Evolutionary conservation across 2,888 invertebrate species (phyloP).

Genomic region (Tachina grossa): DNA sequence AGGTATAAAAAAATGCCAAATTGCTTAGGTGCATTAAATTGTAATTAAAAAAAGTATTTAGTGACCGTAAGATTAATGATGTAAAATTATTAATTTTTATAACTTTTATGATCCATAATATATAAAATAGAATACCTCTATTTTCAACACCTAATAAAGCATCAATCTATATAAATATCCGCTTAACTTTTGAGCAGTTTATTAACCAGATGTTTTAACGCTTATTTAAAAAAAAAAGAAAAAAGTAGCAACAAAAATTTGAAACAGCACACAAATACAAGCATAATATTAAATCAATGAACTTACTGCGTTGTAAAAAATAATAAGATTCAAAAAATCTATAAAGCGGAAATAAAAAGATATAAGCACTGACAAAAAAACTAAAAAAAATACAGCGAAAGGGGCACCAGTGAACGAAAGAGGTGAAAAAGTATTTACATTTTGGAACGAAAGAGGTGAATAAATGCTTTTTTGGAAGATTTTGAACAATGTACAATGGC

Average conservation of each 20-base stretch:
- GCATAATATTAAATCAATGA: slow-evolving; percentile 32
- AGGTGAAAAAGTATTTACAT: background rate
- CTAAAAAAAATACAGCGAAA: no score
- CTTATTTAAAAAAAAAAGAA: background rate
- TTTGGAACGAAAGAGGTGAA: no score
- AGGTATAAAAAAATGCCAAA: no score
- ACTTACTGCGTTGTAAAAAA: slow-evolving; percentile 61
- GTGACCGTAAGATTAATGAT: no score
- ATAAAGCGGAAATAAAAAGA: slow-evolving; percentile 57
- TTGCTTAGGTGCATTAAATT: no score
- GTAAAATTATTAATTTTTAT: background rate
- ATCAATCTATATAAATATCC: slow-evolving; percentile 42
- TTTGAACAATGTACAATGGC: background rate
- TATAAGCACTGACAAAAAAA: slow-evolving; percentile 3
- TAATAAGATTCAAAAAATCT: slow-evolving; percentile 39
- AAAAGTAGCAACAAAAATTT: slow-evolving; percentile 5
- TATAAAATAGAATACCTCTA: background rate
- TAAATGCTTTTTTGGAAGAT: no score
- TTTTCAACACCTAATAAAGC: slow-evolving; percentile 26
- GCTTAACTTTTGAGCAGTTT: slow-evolving; percentile 25
- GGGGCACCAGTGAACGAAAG: background rate
- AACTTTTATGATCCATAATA: background rate
- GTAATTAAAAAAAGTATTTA: background rate
- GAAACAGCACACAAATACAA: slow-evolving; percentile 12
- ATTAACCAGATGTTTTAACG: slow-evolving; percentile 44